Evolutionary conservation across 1,140 invertebrate genomes (phyloP).

Genomic region (Dysdera silvatica): DNA sequence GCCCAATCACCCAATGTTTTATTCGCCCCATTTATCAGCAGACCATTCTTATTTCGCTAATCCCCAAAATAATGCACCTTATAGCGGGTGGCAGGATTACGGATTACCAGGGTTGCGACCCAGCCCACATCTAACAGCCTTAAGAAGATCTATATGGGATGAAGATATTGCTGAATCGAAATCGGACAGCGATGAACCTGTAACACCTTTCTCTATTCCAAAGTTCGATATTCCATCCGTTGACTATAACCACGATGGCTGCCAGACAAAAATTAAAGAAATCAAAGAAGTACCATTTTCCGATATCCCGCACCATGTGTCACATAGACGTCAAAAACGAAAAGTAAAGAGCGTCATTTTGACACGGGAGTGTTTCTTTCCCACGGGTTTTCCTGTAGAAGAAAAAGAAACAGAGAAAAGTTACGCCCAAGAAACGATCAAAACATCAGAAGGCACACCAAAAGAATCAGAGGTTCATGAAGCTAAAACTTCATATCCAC

Average conservation of each 20-base stretch:
- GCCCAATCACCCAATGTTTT: too few relatives aligned
- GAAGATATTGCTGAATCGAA: not conserved
- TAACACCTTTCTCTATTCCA: conserved; percentile 3
- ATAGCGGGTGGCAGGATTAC: not conserved
- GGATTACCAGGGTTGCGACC: not conserved
- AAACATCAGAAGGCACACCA: too few relatives aligned
- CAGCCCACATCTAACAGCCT: conserved; percentile 8
- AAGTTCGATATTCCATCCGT: conserved; percentile 25
- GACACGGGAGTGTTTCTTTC: conserved; percentile 22
- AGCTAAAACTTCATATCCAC: too few relatives aligned
- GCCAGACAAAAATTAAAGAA: conserved; percentile 17
- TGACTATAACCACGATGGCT: conserved; percentile 22
- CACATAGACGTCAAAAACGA: not conserved
- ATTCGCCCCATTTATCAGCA: too few relatives aligned
- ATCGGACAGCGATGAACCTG: not conserved
- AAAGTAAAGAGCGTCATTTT: conserved; percentile 12
- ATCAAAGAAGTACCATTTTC: not conserved
- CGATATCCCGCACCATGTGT: too few relatives aligned
- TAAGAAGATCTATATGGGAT: conserved; percentile 15
- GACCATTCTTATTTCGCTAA: too few relatives aligned
- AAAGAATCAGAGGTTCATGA: not conserved
- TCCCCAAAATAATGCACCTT: too few relatives aligned
- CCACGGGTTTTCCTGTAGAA: conserved; percentile 13
- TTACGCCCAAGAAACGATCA: not conserved
- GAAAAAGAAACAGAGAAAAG: not conserved